Evolutionary conservation across 2,113 vertebrate genomes (phyloP).

Genomic region (Spheniscus mendiculus): DNA sequence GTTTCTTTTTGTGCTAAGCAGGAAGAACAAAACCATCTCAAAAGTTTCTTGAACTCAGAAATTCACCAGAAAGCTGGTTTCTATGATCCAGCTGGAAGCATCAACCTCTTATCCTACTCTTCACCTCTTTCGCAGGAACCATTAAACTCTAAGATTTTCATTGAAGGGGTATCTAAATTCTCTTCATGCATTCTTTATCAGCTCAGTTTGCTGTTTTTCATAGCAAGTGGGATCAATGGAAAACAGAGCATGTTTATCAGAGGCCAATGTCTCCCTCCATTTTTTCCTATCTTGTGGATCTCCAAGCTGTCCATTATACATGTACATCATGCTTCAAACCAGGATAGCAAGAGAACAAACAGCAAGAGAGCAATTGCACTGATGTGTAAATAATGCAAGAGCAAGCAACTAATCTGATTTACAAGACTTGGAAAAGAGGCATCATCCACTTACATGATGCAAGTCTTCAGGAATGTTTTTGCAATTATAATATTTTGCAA

Average conservation of each 20-base stretch:
- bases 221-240: background rate
- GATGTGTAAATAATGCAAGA: slow-evolving; percentile 29
- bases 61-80: background rate
- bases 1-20: background rate
- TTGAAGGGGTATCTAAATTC: background rate
- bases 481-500: slow-evolving; percentile 23
- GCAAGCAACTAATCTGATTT: background rate
- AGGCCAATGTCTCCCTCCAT: background rate
- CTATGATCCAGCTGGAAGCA: background rate
- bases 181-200: background rate
- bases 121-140: background rate
- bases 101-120: background rate
- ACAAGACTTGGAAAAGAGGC: background rate
- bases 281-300: background rate
- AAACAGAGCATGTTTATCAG: background rate
- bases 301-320: background rate
- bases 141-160: background rate
- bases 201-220: background rate
- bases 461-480: slow-evolving; percentile 21
- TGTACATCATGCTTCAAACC: background rate
- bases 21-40: background rate
- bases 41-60: background rate
- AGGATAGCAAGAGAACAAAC: background rate
- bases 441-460: background rate
- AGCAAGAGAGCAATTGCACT: background rate